These are phyloP conservation scores for Ondatra zibethicus DNA, from an alignment of 2,113 vertebrate species.

Conservation along the genomic window DNA sequence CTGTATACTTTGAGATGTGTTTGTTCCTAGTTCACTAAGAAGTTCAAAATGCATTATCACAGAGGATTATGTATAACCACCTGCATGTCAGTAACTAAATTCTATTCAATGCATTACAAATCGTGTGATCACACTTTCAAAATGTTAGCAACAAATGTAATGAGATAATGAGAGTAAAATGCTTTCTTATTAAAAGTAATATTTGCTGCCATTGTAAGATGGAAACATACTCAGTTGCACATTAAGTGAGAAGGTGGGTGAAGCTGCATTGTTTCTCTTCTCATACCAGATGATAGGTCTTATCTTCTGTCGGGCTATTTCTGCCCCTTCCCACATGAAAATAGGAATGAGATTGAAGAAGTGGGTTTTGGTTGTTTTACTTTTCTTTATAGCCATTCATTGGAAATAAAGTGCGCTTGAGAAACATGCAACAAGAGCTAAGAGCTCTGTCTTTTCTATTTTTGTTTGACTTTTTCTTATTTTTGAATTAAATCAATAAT, in stretches of 20 bases:
- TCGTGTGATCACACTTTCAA: conserved; percentile 3
- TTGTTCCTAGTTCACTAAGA: background rate
- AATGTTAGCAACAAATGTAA: conserved; percentile 14
- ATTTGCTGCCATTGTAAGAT: background rate
- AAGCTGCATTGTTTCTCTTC: background rate
- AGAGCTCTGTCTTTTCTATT: background rate
- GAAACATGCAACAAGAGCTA: background rate
- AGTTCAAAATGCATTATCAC: background rate
- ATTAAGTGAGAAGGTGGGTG: conserved; percentile 21
- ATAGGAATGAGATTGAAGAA: background rate
- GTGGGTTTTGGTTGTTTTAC: conserved; percentile 7
- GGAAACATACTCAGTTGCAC: background rate
- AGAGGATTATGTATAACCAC: background rate
- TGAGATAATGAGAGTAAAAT: conserved; percentile 19
- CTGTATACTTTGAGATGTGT: background rate
- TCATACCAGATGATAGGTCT: background rate
- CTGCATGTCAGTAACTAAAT: background rate
- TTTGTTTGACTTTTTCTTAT: background rate
- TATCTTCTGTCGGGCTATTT: conserved; percentile 12
- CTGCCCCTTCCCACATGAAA: background rate
- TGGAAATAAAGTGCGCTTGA: conserved; percentile 29
- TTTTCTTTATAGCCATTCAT: background rate
- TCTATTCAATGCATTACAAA: background rate
- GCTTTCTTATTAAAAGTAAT: conserved; percentile 30
- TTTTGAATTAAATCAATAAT: background rate